phyloP scores from a whole-genome alignment of 2,797 vertebrate genomes.

The Pristis pectinata region DNA sequence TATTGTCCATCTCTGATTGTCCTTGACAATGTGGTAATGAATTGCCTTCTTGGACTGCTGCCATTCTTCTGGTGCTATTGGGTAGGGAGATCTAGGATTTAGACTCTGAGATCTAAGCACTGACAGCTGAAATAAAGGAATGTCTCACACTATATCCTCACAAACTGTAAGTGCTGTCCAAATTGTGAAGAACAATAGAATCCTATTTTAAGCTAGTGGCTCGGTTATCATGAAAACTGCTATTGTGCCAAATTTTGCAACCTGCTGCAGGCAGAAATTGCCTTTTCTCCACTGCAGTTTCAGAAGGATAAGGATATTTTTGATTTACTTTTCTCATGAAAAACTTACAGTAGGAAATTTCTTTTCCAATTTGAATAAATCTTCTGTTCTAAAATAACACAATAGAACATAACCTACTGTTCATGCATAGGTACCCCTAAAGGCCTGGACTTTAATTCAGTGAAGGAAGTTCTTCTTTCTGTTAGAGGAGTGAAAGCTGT shows the following conservation, averaged over 20 bases:
- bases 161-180: not conserved
- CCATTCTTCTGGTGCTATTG: no score
- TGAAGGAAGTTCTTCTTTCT: slow-evolving; percentile 77
- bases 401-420: slow-evolving; percentile 15
- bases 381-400: not conserved
- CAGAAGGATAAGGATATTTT: not conserved
- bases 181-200: not conserved
- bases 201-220: no score
- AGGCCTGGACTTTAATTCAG: slow-evolving; percentile 67
- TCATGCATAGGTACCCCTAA: slow-evolving; percentile 68
- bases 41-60: no score
- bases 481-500: slow-evolving; percentile 71
- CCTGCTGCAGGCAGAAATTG: not conserved
- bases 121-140: not conserved
- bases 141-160: not conserved
- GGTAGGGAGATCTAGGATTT: no score
- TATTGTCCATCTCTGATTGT: no score
- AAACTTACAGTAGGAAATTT: not conserved
- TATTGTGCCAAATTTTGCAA: not conserved
- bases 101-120: not conserved
- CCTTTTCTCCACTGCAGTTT: not conserved
- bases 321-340: not conserved
- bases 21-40: no score
- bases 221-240: not conserved
- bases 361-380: slow-evolving; percentile 3